Base-by-base conservation (phyloP, 2,797 vertebrate genomes). In the Melanogrammus aeglefinus region DNA sequence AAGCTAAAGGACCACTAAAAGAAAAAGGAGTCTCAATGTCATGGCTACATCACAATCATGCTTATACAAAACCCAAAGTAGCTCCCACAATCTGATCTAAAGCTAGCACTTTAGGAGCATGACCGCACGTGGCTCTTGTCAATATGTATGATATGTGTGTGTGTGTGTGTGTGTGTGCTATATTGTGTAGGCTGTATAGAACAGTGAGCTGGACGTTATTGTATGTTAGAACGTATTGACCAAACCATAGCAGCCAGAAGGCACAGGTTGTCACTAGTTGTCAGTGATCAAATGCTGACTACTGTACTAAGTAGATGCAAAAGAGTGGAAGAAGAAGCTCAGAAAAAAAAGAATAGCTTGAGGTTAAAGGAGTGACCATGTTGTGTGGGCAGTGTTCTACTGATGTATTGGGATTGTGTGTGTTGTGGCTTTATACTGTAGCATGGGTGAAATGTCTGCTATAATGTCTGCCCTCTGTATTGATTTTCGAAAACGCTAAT, bases 21-120 rank as follows among this genome's bases (percentile, higher is more conserved):
- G 71, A 75, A 75, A 8, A 76, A 57, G 47, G 47, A 57, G 47
- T 18, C 47, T 51, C 18, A 14, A 18, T 21, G 47, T 4, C 18
- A 57, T 1, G 77, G 47, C 41, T 72, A 70, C 76, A 70, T 83
- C 39, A 51, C 85, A 75, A 79, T 72, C 18, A 70, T 83, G 85
- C 79, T 77, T 82, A 86, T 77, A 82, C 79, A 71, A 76, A 88
- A 90, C 88, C 83, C 89, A 91, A 91, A 82, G 78, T 80, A 78
- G 84, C 85, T 86, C 72, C 79, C 81, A 24, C 57, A 88, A 89
- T 88, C 79, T 80, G 85, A 89, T 57, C 82, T 82, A 73, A 84
- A 92, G 93, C 87, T 92, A 92, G 97, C 95, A 97, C 96, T 97
- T 97, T 96, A 95, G 85, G 81, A 91, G 94, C 91, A 89, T 91